Conservation (phyloP, 2,797 vertebrate genomes). For the Squalus acanthias region DNA sequence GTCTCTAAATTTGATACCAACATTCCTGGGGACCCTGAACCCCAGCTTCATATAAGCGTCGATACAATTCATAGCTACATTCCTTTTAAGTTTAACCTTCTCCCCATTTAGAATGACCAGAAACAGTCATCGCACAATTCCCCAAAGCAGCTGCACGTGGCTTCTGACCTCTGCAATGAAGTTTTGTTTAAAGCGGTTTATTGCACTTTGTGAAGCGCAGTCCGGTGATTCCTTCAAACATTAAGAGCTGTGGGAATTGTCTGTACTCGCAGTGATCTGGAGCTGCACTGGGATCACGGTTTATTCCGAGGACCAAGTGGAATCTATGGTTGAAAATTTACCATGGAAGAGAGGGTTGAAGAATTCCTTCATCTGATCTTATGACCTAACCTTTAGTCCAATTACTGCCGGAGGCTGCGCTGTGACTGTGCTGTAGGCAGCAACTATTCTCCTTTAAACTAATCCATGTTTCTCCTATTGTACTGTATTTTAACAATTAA, state of each 20-base stretch:
- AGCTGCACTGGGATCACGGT: background rate
- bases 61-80: background rate
- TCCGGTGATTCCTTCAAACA: background rate
- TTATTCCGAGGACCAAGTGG: background rate
- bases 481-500: background rate
- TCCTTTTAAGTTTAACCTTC: background rate
- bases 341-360: background rate
- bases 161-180: background rate
- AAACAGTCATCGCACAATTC: background rate
- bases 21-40: background rate
- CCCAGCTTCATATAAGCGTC: background rate
- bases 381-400: background rate
- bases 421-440: background rate
- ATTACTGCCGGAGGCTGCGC: background rate
- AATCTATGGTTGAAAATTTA: background rate
- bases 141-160: background rate
- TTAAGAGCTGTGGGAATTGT: background rate
- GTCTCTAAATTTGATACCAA: background rate
- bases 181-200: background rate
- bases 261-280: background rate
- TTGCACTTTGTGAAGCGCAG: background rate
- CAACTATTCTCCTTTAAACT: background rate
- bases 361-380: constrained; percentile 19
- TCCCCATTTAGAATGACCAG: background rate
- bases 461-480: background rate